A percentile compares a stretch with the other conserved stretches of the same genome.
These are phyloP conservation scores for Tapirus indicus DNA, from an alignment of 2,797 vertebrate genomes.

Conservation along the genomic window DNA sequence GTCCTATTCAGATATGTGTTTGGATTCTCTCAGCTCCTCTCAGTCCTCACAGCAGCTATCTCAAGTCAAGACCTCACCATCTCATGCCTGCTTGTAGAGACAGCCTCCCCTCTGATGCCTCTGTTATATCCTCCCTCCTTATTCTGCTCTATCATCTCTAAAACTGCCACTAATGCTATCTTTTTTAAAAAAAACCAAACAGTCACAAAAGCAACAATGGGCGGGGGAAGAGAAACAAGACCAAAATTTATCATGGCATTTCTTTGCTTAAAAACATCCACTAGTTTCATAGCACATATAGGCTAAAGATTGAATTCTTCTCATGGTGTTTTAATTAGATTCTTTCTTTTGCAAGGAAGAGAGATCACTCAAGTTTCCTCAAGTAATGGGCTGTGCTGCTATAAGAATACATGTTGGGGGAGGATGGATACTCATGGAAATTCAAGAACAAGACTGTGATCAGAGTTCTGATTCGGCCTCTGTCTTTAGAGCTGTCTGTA, in stretches of 20 bases:
- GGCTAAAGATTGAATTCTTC: neutral
- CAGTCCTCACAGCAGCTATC: neutral
- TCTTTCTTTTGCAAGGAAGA: neutral
- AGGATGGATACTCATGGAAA: neutral
- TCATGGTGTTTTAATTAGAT: neutral
- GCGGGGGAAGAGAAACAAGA: neutral
- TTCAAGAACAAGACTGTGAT: neutral
- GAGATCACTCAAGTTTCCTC: neutral
- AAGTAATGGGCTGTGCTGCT: neutral
- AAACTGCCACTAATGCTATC: neutral
- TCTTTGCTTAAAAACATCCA: conserved; percentile 6
- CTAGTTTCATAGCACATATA: neutral
- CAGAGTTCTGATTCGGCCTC: too few species aligned
- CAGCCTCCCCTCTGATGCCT: neutral
- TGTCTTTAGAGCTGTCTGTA: neutral
- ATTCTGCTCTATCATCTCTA: neutral
- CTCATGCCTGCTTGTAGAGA: neutral
- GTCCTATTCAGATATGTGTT: neutral
- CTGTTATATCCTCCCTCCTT: neutral
- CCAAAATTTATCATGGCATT: neutral
- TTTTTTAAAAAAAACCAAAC: neutral
- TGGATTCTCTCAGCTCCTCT: neutral
- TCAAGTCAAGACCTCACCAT: neutral
- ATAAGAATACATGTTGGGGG: neutral
- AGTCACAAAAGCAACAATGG: neutral